Base-by-base conservation (phyloP, 2,797 vertebrate genomes). In the Bradypodion pumilum region DNA sequence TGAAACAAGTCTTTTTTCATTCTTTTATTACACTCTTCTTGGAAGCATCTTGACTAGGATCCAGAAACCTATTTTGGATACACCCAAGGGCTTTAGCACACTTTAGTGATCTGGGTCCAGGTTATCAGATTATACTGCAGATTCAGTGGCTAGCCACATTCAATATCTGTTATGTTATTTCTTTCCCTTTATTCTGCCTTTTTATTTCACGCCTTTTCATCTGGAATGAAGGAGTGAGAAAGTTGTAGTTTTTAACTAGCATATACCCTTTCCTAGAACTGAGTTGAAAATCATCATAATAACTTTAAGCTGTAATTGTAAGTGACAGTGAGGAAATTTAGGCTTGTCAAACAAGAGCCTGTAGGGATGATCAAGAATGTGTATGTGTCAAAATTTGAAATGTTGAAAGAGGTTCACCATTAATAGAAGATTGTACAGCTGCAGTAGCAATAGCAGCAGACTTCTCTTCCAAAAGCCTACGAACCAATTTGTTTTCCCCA, bases 1-100 rank as follows among this genome's bases (percentile, higher is more conserved):
- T 37, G 86, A 62, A 66, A 86, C 85, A 46, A 74, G 82, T 79
- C 69, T 69, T 19, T 63, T 49, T 66, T 68, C 44, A 42, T 21
- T 56, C 21, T 19, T 82, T 49, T 35, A 23, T 63, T 69, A 49
- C 42, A n/a, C 79, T 69, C 72, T 90, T 63, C 32, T 73, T 79
- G 4, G 62, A 52, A 49, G 4, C 23, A 32, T 69, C 69, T 52
- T 81, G 56, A 32, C 29, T 62, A 29, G 27, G 35, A 27, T n/a
- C 29, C 3, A 78, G 68, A 78, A 21, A 40, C n/a, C 65, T 70
- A 60, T 5, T 62, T 72, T 44, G 60, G 37, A 9, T 3, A 70
- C 23, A 69, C 46, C 37, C 2, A 70, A 29, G 37, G 49, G 8
- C 27, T 70, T 35, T 46, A 37, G 42, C 40, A 49, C 23, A 7